Conservation (phyloP, 2,797 vertebrate species). For the Balearica regulorum region DNA sequence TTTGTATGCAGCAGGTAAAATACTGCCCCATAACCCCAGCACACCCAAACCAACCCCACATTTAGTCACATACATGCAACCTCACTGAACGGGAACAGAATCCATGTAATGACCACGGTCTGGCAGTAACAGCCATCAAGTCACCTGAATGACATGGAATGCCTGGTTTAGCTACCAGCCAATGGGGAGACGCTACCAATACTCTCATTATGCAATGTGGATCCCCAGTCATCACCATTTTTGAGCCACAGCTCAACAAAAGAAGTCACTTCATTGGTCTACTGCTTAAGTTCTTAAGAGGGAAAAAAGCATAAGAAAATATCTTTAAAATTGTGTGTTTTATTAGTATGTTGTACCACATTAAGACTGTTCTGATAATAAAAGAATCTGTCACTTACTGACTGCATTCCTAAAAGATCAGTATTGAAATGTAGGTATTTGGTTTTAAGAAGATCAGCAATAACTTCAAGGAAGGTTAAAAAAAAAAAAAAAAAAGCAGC, state of each 20-base stretch:
- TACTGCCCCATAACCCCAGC: background rate
- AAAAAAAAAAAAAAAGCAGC: background rate
- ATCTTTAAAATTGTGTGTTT: background rate
- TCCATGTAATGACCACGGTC: no score
- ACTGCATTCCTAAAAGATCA: background rate
- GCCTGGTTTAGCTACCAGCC: no score
- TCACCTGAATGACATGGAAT: no score
- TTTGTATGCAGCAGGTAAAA: background rate
- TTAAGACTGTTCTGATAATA: background rate
- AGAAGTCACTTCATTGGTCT: background rate
- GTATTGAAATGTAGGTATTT: background rate
- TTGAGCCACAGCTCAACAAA: background rate
- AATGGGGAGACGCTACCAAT: background rate
- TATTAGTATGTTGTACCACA: background rate
- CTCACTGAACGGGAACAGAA: background rate
- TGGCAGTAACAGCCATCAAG: background rate
- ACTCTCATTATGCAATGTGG: background rate
- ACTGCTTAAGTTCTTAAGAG: background rate
- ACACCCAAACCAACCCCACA: background rate
- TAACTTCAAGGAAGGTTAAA: background rate
- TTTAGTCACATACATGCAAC: fast-evolving
- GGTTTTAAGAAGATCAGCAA: background rate
- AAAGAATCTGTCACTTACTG: background rate
- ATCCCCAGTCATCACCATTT: background rate
- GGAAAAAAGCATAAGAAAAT: background rate